Evolutionary conservation across 2,888 invertebrate species (phyloP).

Genomic region (Tenthredo amoena): DNA sequence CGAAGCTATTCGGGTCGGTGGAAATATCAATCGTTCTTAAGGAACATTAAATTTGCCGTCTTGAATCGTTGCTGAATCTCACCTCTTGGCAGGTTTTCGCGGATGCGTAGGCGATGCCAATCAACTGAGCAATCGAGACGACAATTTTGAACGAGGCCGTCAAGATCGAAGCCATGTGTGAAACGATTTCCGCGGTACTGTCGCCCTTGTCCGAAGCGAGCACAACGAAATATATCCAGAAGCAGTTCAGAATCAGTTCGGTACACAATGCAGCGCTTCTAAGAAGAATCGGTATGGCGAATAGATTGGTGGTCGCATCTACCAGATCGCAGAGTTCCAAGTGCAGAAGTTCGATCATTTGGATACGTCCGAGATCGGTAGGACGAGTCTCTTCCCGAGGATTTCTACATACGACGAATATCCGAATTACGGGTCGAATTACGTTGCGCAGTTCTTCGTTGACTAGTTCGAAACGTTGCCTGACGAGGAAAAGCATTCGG

Average conservation of each 20-base stretch:
- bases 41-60: not conserved
- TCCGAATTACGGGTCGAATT: not conserved
- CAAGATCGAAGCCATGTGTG: too few species aligned
- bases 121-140: not conserved
- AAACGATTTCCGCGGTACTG: too few species aligned
- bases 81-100: slow-evolving; percentile 1
- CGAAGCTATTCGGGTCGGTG: too few species aligned
- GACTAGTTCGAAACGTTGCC: not conserved
- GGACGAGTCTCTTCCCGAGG: not conserved
- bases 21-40: too few species aligned
- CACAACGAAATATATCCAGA: not conserved
- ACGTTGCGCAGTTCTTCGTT: not conserved
- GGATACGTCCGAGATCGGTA: not conserved
- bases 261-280: not conserved
- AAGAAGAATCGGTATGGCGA: not conserved
- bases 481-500: not conserved
- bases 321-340: not conserved
- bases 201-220: not conserved
- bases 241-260: not conserved
- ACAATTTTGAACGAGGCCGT: too few species aligned
- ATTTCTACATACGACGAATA: not conserved
- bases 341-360: not conserved
- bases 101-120: not conserved
- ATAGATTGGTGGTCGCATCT: not conserved
- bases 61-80: not conserved